Evolutionary conservation across 1,140 invertebrate species (phyloP).

Genomic region (Platorchestia sp.): DNA sequence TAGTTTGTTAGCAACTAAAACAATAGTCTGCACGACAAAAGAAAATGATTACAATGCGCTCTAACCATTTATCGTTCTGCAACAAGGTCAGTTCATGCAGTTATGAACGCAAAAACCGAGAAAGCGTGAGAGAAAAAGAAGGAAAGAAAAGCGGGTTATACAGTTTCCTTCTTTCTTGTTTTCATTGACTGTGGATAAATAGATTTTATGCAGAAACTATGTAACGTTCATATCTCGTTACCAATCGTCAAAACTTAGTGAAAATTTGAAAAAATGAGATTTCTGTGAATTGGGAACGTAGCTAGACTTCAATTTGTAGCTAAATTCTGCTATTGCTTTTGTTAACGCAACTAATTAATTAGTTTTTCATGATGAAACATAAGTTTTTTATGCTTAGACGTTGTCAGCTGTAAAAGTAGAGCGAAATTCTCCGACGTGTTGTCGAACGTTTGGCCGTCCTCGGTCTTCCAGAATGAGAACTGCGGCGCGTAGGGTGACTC

Average conservation of each 20-base stretch:
- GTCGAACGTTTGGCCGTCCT: no score
- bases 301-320: background rate
- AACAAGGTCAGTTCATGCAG: conserved; percentile 25
- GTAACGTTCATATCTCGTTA: background rate
- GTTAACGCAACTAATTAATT: no score
- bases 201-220: background rate
- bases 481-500: no score
- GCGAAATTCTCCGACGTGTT: no score
- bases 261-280: background rate
- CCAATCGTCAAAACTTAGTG: background rate
- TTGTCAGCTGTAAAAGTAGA: no score
- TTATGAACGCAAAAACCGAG: conserved; percentile 23
- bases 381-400: no score
- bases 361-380: no score
- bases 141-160: background rate
- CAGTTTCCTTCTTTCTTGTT: background rate
- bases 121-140: conserved; percentile 1
- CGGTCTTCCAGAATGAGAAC: no score
- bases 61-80: background rate
- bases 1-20: conserved; percentile 20
- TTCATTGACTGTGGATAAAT: background rate
- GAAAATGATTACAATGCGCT: conserved; percentile 24
- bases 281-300: background rate
- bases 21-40: conserved; percentile 14
- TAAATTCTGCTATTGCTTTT: no score